phyloP scores from a whole-genome alignment of 2,113 vertebrate species.

The Numida meleagris region DNA sequence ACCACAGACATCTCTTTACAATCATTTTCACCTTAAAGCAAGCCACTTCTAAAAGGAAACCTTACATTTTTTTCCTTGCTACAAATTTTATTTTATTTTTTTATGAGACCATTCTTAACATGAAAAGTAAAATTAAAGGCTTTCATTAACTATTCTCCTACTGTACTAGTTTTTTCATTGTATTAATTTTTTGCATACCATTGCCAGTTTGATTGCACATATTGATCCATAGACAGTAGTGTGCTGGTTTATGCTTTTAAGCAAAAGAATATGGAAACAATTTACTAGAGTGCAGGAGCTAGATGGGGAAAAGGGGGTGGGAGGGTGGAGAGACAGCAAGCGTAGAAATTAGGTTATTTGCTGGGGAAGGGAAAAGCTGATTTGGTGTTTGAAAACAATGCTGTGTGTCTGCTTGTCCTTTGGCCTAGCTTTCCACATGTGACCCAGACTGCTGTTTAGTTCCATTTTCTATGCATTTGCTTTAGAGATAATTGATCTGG shows the following conservation, averaged over 20 bases:
- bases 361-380: neutral
- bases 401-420: neutral
- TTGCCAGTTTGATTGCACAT: neutral
- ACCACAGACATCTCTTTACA: neutral
- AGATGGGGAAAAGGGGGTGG: neutral
- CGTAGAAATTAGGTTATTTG: neutral
- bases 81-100: neutral
- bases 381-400: neutral
- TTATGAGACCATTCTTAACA: neutral
- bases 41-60: constrained; percentile 1
- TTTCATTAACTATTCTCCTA: constrained; percentile 14
- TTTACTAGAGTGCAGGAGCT: constrained; percentile 24
- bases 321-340: neutral
- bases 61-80: neutral
- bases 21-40: neutral
- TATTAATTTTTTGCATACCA: neutral
- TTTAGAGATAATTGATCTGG: neutral
- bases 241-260: constrained; percentile 31
- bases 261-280: constrained; percentile 41
- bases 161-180: constrained; percentile 8
- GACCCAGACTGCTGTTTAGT: neutral
- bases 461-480: neutral
- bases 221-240: constrained; percentile 37
- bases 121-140: neutral
- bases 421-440: neutral